phyloP scores from a whole-genome alignment of 2,888 invertebrate species.

The Lasiommata megera region DNA sequence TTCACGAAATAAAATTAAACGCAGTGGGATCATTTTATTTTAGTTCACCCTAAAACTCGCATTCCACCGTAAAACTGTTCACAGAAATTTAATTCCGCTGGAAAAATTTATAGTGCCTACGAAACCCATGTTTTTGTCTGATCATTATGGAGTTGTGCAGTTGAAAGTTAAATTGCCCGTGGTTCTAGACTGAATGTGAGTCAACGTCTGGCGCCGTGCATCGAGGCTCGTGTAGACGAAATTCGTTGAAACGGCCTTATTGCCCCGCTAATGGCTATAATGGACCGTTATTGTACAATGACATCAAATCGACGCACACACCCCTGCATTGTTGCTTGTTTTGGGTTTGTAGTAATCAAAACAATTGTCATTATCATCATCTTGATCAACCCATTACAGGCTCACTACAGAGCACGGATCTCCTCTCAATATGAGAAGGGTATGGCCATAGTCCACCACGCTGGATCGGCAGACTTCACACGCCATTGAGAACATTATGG shows the following conservation, averaged over 20 bases:
- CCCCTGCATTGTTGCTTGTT: background rate
- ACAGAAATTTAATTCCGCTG: slow-evolving; percentile 3
- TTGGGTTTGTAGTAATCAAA: no score
- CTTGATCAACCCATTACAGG: no score
- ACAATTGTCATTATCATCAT: no score
- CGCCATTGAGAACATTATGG: no score
- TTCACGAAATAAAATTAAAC: background rate
- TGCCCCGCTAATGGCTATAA: slow-evolving; percentile 52
- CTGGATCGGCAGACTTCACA: no score
- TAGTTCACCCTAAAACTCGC: background rate
- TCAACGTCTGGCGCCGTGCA: slow-evolving; percentile 58
- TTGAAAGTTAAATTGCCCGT: slow-evolving; percentile 45
- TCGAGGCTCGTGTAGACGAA: slow-evolving; percentile 46
- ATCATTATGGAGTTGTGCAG: slow-evolving; percentile 36
- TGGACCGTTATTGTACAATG: slow-evolving; percentile 57
- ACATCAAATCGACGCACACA: slow-evolving; percentile 33
- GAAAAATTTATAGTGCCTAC: slow-evolving; percentile 20
- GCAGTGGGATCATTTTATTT: background rate
- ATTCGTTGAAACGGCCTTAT: slow-evolving; percentile 61
- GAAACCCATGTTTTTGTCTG: slow-evolving; percentile 28
- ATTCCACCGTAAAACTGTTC: slow-evolving; percentile 8
- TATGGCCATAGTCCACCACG: no score
- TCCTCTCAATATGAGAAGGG: no score
- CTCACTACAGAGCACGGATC: no score
- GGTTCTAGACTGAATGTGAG: slow-evolving; percentile 51